Evolutionary conservation across 2,113 vertebrate species (phyloP).

Genomic region (Antechinus flavipes): DNA sequence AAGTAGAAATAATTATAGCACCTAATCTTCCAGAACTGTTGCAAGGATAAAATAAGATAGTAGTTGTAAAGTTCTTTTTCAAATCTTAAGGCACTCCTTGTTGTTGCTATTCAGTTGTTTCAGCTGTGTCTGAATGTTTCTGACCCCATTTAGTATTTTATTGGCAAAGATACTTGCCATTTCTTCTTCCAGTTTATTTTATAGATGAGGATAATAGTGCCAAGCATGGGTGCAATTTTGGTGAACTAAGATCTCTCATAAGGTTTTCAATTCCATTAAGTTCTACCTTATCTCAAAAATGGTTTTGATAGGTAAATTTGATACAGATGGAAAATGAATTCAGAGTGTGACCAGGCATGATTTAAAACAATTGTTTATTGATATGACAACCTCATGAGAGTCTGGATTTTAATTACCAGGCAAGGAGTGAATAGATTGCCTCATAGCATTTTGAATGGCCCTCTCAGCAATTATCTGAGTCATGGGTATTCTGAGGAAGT

Average conservation of each 20-base stretch:
- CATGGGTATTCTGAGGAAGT: background rate
- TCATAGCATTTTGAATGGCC: constrained; percentile 51
- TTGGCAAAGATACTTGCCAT: too few species aligned
- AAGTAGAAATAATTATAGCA: background rate
- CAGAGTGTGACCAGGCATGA: constrained; percentile 35
- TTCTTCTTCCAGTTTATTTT: background rate
- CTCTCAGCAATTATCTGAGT: constrained; percentile 22
- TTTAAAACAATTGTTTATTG: constrained; percentile 46
- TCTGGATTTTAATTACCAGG: background rate
- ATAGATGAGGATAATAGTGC: background rate
- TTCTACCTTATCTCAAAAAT: constrained; percentile 54
- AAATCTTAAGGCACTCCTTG: background rate
- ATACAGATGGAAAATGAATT: constrained; percentile 41
- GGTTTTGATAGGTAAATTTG: constrained; percentile 37
- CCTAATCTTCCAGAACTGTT: background rate
- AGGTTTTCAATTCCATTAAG: constrained; percentile 50
- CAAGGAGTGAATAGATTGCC: constrained; percentile 21
- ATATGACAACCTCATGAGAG: constrained; percentile 32
- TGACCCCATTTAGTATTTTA: too few species aligned
- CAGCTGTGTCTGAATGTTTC: background rate
- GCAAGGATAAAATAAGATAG: background rate
- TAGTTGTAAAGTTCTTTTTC: background rate
- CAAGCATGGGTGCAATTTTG: background rate
- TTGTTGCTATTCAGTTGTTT: background rate
- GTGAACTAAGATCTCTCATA: constrained; percentile 52